phyloP scores from a whole-genome alignment of 2,113 vertebrate genomes.

The Salvelinus sp. region DNA sequence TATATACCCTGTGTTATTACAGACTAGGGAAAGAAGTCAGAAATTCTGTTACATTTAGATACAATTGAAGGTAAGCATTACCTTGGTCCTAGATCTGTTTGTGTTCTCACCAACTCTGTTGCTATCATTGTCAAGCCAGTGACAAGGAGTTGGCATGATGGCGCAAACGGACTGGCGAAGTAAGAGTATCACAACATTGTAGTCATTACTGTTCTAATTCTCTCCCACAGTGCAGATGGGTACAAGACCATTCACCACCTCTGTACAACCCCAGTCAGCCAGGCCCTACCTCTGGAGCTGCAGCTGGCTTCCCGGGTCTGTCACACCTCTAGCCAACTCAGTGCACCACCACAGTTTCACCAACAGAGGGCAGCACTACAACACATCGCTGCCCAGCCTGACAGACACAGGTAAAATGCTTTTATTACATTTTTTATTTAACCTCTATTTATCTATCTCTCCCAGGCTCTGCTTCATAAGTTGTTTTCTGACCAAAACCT shows the following conservation, averaged over 20 bases:
- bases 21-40: not conserved
- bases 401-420: conserved; percentile 26
- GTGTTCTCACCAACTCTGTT: not conserved
- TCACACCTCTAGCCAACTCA: conserved; percentile 45
- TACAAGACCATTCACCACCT: conserved; percentile 57
- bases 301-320: conserved; percentile 65
- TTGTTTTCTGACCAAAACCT: no score
- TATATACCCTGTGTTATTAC: not conserved
- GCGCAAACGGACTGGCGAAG: no score
- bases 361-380: conserved; percentile 42
- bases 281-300: conserved; percentile 63
- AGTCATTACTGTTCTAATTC: not conserved
- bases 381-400: conserved; percentile 9
- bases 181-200: not conserved
- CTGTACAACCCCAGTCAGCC: conserved; percentile 53
- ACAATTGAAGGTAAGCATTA: not conserved
- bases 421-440: no score
- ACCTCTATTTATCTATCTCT: not conserved
- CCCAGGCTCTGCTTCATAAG: no score
- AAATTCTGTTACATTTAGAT: not conserved
- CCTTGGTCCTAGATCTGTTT: no score
- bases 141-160: no score
- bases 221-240: conserved; percentile 44
- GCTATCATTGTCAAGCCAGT: not conserved
- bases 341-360: conserved; percentile 26